These are phyloP conservation scores for Dryas iulia DNA, from an alignment of 1,140 invertebrate species.

Conservation along the genomic window DNA sequence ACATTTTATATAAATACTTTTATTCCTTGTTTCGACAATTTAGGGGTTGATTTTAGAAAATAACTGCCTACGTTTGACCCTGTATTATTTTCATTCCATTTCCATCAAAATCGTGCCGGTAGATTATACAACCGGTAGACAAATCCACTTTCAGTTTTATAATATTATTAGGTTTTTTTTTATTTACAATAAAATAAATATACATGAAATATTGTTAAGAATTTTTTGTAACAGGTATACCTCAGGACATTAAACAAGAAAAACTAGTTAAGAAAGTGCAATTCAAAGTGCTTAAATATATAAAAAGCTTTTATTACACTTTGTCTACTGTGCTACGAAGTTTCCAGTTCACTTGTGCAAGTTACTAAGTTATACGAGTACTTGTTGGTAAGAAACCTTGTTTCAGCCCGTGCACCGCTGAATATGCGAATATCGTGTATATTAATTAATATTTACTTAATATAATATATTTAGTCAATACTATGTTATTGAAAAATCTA, in stretches of 20 bases:
- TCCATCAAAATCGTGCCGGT: no score
- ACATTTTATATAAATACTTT: no score
- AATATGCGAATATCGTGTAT: slow-evolving; percentile 3
- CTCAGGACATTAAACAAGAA: slow-evolving; percentile 30
- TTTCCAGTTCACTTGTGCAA: slow-evolving; percentile 41
- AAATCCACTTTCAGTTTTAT: no score
- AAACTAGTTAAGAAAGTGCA: slow-evolving; percentile 41
- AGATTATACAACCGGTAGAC: no score
- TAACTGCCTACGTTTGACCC: no score
- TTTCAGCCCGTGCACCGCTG: slow-evolving; percentile 5
- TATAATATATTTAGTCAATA: no score
- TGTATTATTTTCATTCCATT: no score
- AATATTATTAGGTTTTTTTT: no score
- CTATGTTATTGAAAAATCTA: no score
- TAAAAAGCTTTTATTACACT: slow-evolving; percentile 46
- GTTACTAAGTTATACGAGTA: slow-evolving; percentile 32
- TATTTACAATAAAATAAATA: not conserved
- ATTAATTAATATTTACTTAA: not conserved
- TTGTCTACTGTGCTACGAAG: slow-evolving; percentile 40
- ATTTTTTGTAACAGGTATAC: slow-evolving; percentile 22
- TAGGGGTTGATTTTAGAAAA: no score
- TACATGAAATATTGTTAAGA: not conserved
- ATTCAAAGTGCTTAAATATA: slow-evolving; percentile 48
- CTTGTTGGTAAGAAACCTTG: slow-evolving; percentile 24
- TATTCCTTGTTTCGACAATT: no score